These are phyloP conservation scores for Oxyura jamaicensis DNA, from an alignment of 2,113 vertebrate genomes.

Conservation along the genomic window DNA sequence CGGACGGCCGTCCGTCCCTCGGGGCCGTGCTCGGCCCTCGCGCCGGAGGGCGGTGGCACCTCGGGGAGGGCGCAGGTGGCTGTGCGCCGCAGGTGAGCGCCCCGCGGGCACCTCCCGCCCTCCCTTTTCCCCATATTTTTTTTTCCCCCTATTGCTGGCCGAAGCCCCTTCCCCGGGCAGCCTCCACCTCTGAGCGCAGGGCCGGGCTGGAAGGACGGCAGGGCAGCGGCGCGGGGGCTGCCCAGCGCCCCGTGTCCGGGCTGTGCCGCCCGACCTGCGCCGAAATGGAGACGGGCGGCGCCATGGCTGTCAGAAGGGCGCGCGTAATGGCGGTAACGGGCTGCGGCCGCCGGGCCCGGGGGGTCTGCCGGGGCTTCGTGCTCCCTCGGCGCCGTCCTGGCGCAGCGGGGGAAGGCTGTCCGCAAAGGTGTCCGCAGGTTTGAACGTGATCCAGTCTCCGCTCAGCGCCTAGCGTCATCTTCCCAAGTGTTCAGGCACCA, in stretches of 20 bases:
- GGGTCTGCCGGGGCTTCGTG: not conserved
- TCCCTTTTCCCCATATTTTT: not conserved
- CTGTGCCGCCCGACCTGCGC: not conserved
- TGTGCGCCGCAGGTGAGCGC: constrained; percentile 28
- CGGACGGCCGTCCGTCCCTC: no score
- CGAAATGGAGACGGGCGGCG: not conserved
- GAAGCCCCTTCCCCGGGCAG: no score
- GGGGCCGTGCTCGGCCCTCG: no score
- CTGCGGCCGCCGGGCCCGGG: no score
- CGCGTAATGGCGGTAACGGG: no score
- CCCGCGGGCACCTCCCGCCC: not conserved
- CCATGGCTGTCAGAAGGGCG: no score
- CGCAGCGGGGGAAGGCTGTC: not conserved
- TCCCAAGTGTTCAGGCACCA: accelerated
- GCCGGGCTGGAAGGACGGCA: not conserved
- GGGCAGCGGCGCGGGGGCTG: not conserved
- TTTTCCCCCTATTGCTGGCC: no score
- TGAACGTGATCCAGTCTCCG: not conserved
- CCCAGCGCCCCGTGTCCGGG: no score
- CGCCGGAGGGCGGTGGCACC: not conserved
- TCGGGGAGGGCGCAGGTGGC: not conserved
- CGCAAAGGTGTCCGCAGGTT: not conserved
- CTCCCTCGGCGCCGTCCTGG: accelerated
- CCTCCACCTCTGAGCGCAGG: no score
- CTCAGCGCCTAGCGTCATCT: not conserved